Conservation (phyloP, 2,888 invertebrate genomes). For the Clusia tigrina region DNA sequence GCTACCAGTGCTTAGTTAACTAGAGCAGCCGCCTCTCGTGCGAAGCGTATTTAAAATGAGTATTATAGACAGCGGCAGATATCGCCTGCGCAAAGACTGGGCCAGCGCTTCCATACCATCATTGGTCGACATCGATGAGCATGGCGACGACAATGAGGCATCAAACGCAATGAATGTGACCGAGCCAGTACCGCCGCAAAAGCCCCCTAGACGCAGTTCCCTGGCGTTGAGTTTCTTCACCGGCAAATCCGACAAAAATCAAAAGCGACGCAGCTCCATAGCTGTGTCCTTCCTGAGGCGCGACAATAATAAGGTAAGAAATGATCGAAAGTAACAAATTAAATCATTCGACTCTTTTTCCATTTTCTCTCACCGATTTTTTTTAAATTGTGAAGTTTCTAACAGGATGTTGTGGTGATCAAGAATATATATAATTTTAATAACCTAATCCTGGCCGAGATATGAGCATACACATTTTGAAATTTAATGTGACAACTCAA, state of each 20-base stretch:
- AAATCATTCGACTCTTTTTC: no score
- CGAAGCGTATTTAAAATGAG: no score
- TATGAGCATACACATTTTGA: background rate
- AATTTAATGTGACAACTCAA: background rate
- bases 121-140: conserved; percentile 62
- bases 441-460: no score
- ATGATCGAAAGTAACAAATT: no score
- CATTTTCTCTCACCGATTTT: no score
- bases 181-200: conserved; percentile 53
- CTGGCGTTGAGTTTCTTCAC: conserved; percentile 59
- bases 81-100: conserved; percentile 64
- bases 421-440: no score
- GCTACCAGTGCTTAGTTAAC: no score
- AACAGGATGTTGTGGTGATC: no score
- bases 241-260: conserved; percentile 53
- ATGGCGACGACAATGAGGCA: conserved; percentile 46
- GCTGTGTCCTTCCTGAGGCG: conserved; percentile 62
- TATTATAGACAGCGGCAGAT: conserved; percentile 61
- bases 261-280: conserved; percentile 64
- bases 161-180: conserved; percentile 42
- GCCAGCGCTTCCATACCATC: conserved; percentile 63
- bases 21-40: no score
- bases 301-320: conserved; percentile 61
- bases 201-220: conserved; percentile 62
- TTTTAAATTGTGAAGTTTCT: no score